These are phyloP conservation scores for Lithobates pipiens DNA, from an alignment of 2,797 vertebrate genomes.

Conservation along the genomic window DNA sequence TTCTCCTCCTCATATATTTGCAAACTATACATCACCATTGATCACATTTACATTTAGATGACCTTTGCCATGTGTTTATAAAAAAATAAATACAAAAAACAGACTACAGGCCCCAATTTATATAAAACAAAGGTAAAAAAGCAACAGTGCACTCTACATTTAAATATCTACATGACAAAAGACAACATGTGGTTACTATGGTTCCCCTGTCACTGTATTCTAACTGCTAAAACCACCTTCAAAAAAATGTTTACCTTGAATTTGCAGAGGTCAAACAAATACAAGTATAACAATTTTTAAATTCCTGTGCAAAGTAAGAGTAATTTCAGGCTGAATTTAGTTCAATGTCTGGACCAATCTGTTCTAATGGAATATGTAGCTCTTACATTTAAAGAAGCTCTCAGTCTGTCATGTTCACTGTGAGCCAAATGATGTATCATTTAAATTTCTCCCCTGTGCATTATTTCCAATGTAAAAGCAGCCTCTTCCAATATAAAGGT, in stretches of 20 bases:
- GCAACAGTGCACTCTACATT: no score
- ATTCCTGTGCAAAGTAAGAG: constrained; percentile 42
- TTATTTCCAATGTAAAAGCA: constrained; percentile 60
- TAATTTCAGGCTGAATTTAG: constrained; percentile 54
- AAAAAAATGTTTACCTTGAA: constrained; percentile 30
- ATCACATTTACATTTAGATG: no score
- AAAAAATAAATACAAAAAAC: no score
- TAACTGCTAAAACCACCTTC: background rate
- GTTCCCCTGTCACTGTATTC: background rate
- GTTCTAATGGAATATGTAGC: constrained; percentile 56
- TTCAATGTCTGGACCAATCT: constrained; percentile 46
- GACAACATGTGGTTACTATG: background rate
- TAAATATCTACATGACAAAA: background rate
- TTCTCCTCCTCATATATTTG: no score
- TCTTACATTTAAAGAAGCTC: constrained; percentile 58
- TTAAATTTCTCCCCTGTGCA: constrained; percentile 48
- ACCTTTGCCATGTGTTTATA: no score
- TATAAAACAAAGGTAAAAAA: no score
- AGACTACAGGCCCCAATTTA: no score
- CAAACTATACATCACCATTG: no score
- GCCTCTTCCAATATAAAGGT: constrained; percentile 60
- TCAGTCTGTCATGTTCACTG: constrained; percentile 56
- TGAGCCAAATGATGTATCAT: constrained; percentile 58
- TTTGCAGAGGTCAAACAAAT: constrained; percentile 53
- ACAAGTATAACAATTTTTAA: constrained; percentile 50